phyloP scores from a whole-genome alignment of 2,888 invertebrate genomes.

The Coenonympha arcania region DNA sequence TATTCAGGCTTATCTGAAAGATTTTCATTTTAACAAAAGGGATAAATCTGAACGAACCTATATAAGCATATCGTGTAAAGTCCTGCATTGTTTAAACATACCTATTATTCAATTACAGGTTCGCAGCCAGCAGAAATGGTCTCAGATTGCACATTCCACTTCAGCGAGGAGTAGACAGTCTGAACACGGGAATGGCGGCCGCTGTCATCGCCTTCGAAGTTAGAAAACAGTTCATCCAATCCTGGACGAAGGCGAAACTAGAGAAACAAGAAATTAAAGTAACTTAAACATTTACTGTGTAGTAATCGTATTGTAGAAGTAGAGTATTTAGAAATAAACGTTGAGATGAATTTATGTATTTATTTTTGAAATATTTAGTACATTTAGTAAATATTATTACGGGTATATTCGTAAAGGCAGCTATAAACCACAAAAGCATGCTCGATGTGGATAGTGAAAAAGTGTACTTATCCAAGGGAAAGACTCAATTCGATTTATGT shows the following conservation, averaged over 20 bases:
- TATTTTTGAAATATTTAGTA: background rate
- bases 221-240: constrained; percentile 75
- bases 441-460: no score
- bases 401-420: no score
- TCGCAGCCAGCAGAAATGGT: constrained; percentile 75
- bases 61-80: no score
- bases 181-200: constrained; percentile 88
- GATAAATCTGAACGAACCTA: no score
- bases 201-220: constrained; percentile 90
- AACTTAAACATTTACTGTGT: constrained; percentile 28
- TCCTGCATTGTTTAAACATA: background rate
- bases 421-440: no score
- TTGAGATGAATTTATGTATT: background rate
- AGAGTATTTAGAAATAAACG: background rate
- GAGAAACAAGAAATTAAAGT: constrained; percentile 34
- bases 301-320: background rate
- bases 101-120: constrained; percentile 43
- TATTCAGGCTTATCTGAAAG: no score
- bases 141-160: constrained; percentile 85
- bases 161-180: constrained; percentile 82
- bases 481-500: no score
- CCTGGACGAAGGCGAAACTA: constrained; percentile 44
- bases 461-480: no score
- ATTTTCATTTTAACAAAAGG: no score
- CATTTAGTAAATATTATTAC: background rate